These are phyloP conservation scores for Hippocampus zosterae DNA, from an alignment of 2,113 vertebrate genomes.

Conservation along the genomic window DNA sequence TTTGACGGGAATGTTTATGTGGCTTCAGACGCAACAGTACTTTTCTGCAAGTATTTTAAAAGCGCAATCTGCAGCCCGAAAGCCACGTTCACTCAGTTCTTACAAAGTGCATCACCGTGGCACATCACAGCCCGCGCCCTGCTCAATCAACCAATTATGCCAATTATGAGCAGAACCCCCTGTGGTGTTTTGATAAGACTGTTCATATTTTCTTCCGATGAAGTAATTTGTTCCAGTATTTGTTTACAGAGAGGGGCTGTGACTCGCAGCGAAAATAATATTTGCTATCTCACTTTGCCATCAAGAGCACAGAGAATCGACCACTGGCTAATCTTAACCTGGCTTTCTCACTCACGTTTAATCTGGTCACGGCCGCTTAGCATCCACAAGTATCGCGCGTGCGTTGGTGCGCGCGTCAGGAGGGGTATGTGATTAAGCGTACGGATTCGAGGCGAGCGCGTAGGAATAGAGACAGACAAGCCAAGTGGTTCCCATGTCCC, in stretches of 20 bases:
- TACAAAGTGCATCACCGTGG: constrained; percentile 53
- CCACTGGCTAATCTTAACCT: constrained; percentile 67
- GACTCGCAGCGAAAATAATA: constrained; percentile 65
- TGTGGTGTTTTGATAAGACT: constrained; percentile 71
- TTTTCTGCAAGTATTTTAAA: constrained; percentile 1
- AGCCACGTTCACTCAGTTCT: constrained; percentile 40
- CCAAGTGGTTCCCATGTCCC: constrained; percentile 60
- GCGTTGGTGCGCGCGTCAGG: constrained; percentile 3
- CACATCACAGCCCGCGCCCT: constrained; percentile 53
- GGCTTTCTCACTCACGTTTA: constrained; percentile 66
- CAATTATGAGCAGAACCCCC: constrained; percentile 67
- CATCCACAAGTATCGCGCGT: constrained; percentile 33
- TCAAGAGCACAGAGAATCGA: constrained; percentile 59
- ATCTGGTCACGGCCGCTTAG: constrained; percentile 68
- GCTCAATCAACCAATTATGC: constrained; percentile 62
- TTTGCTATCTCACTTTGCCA: constrained; percentile 62
- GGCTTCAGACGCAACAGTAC: background rate
- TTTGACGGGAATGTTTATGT: background rate
- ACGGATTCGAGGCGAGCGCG: constrained; percentile 33
- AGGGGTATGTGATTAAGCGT: constrained; percentile 22
- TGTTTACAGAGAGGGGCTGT: constrained; percentile 65
- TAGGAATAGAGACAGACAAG: constrained; percentile 53
- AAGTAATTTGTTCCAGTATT: constrained; percentile 69
- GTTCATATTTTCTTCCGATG: constrained; percentile 67
- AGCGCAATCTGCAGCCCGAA: constrained; percentile 39